phyloP scores from a whole-genome alignment of 2,113 vertebrate genomes.

The Caranx melampygus region DNA sequence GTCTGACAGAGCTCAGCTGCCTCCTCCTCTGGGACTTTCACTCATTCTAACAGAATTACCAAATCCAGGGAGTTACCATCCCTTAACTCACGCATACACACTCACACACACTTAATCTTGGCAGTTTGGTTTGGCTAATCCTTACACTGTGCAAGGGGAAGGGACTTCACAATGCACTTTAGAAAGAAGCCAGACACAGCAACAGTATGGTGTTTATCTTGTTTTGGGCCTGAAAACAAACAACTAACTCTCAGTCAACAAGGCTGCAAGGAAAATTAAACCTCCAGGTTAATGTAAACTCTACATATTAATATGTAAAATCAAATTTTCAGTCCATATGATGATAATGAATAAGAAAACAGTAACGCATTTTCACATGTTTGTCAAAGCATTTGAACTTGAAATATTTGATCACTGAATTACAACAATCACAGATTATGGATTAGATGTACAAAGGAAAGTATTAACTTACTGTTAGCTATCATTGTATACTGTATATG shows the following conservation, averaged over 20 bases:
- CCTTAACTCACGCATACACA: conserved; percentile 15
- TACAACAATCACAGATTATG: not conserved
- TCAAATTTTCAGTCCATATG: no score
- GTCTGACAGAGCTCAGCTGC: conserved; percentile 36
- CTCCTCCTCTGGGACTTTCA: conserved; percentile 51
- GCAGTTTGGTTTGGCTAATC: conserved; percentile 43
- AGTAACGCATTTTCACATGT: no score
- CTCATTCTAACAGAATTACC: conserved; percentile 60
- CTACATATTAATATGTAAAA: not conserved
- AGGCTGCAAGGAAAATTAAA: not conserved
- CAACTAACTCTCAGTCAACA: not conserved
- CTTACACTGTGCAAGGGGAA: conserved; percentile 25
- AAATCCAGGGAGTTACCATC: conserved; percentile 56
- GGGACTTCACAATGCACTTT: conserved; percentile 17
- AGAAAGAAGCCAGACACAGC: conserved; percentile 12
- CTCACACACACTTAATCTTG: conserved; percentile 20
- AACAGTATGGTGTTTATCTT: conserved; percentile 7
- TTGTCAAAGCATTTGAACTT: not conserved
- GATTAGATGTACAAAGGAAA: not conserved
- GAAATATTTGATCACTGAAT: not conserved
- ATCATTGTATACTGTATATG: not conserved
- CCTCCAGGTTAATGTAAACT: not conserved
- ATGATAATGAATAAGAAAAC: no score
- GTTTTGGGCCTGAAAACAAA: conserved; percentile 15
- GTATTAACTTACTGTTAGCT: not conserved